Evolutionary conservation across 2,797 vertebrate species (phyloP), one percentile per base, ranked within the genome.

Genomic region (Cirrhinus mrigala): DNA sequence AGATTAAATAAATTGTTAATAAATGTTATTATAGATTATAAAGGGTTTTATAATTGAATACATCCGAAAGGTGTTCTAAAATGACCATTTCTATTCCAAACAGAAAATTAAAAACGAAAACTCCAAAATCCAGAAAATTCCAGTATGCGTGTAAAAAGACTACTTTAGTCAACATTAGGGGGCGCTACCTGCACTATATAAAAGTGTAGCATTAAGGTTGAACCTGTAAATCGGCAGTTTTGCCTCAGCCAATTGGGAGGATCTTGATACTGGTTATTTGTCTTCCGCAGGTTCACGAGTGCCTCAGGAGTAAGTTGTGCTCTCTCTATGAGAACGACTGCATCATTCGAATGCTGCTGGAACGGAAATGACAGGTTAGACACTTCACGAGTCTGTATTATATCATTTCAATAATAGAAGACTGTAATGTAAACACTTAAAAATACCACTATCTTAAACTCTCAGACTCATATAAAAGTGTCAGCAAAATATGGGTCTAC

Each of bases 291-390:
- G 98, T 99, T 74, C 98, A 99, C 0, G 98, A 99, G 94, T 99
- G 99, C 94, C 96, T 99, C 96, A 97, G 98, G 95, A 99, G 98
- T 95, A 99, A 99, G 92, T 96, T 99, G 87, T 99, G 98, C 92
- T 99, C 98, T 0, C 96, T 99, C 52, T 99, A 99, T 54, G 98
- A 99, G 94, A 99, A 99, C 4, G 98, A 99, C 94, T 99, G 98
- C 96, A 99, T 99, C 94, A 92, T 99, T 99, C 83, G 98, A 99
- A 86, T 99, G 98, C 96, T 99, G 98, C 93, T 99, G 98, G 98
- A 99, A 99, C 88, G 98, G 98, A 84, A 96, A 97, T 66, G 98
- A 99, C 96, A 98, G 97, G 98, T 95, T 88, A 90, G 89, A 70
- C n/a, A 1, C 18, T 68, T n/a, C 22, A 68, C 4, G 4, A 54